Evolutionary conservation across 1,140 invertebrate genomes (phyloP), one percentile per base, ranked within the genome.

Genomic region (Neotoxoptera formosana): DNA sequence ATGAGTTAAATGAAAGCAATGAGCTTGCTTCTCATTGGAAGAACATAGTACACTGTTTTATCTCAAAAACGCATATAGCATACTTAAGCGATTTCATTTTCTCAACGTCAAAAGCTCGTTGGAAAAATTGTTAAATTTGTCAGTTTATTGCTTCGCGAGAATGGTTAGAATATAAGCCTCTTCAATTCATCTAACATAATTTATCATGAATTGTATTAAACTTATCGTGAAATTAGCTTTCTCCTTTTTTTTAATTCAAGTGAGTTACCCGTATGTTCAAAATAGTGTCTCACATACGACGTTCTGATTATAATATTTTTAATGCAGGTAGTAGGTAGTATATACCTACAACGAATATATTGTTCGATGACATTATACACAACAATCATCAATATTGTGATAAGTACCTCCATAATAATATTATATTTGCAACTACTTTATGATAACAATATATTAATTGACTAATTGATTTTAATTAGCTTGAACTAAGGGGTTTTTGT

Each of bases 141-240:
- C 41, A 2, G 60, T 45, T 41, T 48, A 7, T 51, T n/a, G 30
- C 14, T 20, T 51, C 0, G 11, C n/a, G 1, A 17, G 20, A n/a
- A 20, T 8, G 17, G 7, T 34, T 47, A 48, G 51, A 88, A 76
- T 76, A 14, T 17, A 76, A 76, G n/a, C n/a, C 4, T 48, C 20
- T 48, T 48, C 47, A 7, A 34, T 88, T 51, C 48, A 51, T 34
- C n/a, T 88, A 17, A 88, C 17, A n/a, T 45, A 41, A 34, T 47
- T 45, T 45, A 88, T 88, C 48, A 20, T 14, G 17, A 9, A 45
- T 88, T 21, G 34, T 88, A 88, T 88, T 21, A 0, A 17, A 88
- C 86, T 88, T 48, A n/a, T 48, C 45, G 21, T 88, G 1, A 51
- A 88, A 88, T 88, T 51, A 30, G 21, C 86, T 88, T 88, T 88